These are phyloP conservation scores for Antennarius maculatus DNA, from an alignment of 2,797 vertebrate species.

Conservation along the genomic window DNA sequence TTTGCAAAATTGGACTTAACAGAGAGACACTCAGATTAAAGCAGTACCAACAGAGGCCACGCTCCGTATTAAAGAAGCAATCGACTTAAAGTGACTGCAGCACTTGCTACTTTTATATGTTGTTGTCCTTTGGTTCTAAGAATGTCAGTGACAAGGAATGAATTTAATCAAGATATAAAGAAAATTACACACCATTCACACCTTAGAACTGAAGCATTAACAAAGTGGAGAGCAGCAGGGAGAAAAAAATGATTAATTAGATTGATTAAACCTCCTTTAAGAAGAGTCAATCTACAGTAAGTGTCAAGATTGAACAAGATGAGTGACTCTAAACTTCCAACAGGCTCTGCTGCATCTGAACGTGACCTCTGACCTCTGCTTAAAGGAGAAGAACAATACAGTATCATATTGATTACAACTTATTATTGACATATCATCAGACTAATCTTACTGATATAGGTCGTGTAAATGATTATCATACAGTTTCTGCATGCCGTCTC, in stretches of 20 bases:
- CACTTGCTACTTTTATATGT: constrained; percentile 4
- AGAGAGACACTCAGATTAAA: background rate
- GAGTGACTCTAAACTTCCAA: constrained; percentile 4
- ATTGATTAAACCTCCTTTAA: constrained; percentile 6
- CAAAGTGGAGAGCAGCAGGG: background rate
- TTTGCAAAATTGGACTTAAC: constrained; percentile 1
- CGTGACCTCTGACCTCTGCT: constrained; percentile 14
- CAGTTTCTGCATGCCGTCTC: constrained; percentile 27
- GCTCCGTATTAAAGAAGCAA: constrained; percentile 1
- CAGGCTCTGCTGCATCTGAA: background rate
- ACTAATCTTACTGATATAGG: constrained; percentile 1
- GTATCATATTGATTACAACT: background rate
- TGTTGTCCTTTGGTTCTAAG: constrained; percentile 14
- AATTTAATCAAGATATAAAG: constrained; percentile 22
- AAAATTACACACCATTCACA: background rate
- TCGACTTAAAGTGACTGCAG: background rate
- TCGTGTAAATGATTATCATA: constrained; percentile 1
- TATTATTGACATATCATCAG: background rate
- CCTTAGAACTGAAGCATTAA: constrained; percentile 1
- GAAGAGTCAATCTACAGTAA: background rate
- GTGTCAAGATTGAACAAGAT: constrained; percentile 27
- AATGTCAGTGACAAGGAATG: constrained; percentile 8
- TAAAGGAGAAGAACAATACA: constrained; percentile 3
- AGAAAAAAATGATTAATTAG: constrained; percentile 5
- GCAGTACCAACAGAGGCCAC: background rate